Evolutionary conservation across 2,113 vertebrate genomes (phyloP).

Genomic region (Manacus vitellinus): DNA sequence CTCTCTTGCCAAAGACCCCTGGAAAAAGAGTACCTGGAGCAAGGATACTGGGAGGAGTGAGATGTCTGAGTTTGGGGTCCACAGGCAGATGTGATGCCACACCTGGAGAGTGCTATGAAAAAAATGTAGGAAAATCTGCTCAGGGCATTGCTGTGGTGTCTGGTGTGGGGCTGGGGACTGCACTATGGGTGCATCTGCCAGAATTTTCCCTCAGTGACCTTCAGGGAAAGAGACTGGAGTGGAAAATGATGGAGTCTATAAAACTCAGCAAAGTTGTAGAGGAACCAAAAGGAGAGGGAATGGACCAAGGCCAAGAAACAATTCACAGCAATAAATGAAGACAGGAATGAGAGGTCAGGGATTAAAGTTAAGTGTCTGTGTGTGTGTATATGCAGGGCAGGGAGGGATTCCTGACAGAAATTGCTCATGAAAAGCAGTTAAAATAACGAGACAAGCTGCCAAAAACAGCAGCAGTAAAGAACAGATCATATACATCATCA

Average conservation of each 20-base stretch:
- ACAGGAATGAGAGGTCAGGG: constrained; percentile 37
- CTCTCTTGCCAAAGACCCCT: not conserved
- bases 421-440: not conserved
- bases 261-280: not conserved
- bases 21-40: not conserved
- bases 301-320: not conserved
- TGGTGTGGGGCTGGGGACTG: not conserved
- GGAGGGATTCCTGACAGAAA: constrained; percentile 12
- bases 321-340: constrained; percentile 33
- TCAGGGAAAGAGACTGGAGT: not conserved
- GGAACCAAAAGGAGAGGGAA: constrained; percentile 2
- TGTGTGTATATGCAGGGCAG: not conserved
- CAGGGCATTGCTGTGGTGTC: not conserved
- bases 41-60: not conserved
- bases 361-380: constrained; percentile 14
- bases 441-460: constrained; percentile 19
- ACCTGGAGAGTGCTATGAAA: not conserved
- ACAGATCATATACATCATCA: not conserved
- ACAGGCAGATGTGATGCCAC: not conserved
- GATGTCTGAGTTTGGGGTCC: not conserved
- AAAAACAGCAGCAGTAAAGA: constrained; percentile 34
- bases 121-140: not conserved
- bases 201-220: not conserved
- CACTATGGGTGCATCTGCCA: not conserved
- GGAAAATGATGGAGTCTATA: constrained; percentile 23